Base-by-base conservation (phyloP, 2,888 invertebrate genomes). In the Stenchaetothrips biformis region DNA sequence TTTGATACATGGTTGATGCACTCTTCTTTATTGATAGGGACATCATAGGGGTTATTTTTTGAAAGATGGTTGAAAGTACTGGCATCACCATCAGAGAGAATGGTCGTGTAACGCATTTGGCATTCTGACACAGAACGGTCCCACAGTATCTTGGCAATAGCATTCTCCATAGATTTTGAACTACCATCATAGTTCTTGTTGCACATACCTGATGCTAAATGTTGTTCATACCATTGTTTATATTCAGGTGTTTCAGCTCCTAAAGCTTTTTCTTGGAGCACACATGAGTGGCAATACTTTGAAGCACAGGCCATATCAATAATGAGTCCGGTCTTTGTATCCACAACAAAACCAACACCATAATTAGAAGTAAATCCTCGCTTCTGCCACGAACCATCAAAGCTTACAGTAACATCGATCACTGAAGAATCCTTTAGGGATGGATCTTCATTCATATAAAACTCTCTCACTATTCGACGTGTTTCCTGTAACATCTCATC, bases 221-320 rank as follows among this genome's bases (percentile, higher is more conserved):
- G 84, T 3, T 78, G 81, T 79, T 83, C 80, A 37, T 48, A 80
- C 84, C 82, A 83, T 11, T 80, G 16, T 47, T 82, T n/a, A 80
- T 59, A 82, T 78, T 83, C 84, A 27, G 82, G 78, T 18, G 79
- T 59, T 16, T 80, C 81, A 49, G 81, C 81, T 48, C 80, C 82
- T 21, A 82, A 81, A 27, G 82, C 47, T 27, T 47, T 16, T 77
- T 80, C 79, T 21, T 81, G 81, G 48, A 74, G 82, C 27, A 49
- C 77, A 80, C 83, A 83, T 25, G 80, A 79, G 48, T 81, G 82
- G 81, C 82, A 83, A 80, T 79, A 82, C 80, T 83, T 83, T 27
- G 82, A 82, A 16, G 82, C 67, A 21, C 83, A 79, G 16, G 78
- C 80, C 78, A 80, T 83, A 49, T 83, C 83, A 13, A 82, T 78